A percentile compares a stretch with the other conserved stretches of the same genome.
Conservation (phyloP, 2,888 invertebrate species). For the Brenthis daphne region DNA sequence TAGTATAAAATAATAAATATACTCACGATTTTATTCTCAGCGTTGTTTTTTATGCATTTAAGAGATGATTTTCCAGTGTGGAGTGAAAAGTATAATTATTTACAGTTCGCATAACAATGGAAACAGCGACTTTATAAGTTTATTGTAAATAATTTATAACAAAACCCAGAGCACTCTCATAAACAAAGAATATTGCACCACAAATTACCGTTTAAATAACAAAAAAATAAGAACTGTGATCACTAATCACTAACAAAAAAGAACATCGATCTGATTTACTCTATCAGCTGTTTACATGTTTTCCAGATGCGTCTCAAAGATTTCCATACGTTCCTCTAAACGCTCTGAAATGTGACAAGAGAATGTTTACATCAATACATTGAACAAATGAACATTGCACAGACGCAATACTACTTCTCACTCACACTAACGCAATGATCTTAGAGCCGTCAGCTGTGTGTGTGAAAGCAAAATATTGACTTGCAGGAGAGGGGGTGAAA, state of each 20-base stretch:
- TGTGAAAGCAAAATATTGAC: conserved; percentile 28
- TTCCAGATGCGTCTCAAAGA: conserved; percentile 55
- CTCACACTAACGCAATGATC: conserved; percentile 53
- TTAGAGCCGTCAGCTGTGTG: conserved; percentile 9
- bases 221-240: conserved; percentile 30
- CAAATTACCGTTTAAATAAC: conserved; percentile 32
- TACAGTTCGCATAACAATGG: conserved; percentile 25
- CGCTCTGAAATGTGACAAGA: conserved; percentile 75
- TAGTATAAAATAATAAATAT: neutral
- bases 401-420: conserved; percentile 54
- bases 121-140: conserved; percentile 25
- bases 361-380: conserved; percentile 77
- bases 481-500: conserved; percentile 50
- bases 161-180: conserved; percentile 25
- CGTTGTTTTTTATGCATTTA: conserved; percentile 27
- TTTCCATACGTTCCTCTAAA: conserved; percentile 63
- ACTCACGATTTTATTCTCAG: conserved; percentile 25
- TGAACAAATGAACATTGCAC: conserved; percentile 69
- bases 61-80: conserved; percentile 12
- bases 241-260: conserved; percentile 40
- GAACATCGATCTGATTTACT: conserved; percentile 22
- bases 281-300: conserved; percentile 72
- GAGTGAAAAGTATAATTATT: conserved; percentile 11
- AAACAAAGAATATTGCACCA: conserved; percentile 43
- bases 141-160: conserved; percentile 28